Conservation (phyloP, 2,797 vertebrate species). For the Pteropus rufus region DNA sequence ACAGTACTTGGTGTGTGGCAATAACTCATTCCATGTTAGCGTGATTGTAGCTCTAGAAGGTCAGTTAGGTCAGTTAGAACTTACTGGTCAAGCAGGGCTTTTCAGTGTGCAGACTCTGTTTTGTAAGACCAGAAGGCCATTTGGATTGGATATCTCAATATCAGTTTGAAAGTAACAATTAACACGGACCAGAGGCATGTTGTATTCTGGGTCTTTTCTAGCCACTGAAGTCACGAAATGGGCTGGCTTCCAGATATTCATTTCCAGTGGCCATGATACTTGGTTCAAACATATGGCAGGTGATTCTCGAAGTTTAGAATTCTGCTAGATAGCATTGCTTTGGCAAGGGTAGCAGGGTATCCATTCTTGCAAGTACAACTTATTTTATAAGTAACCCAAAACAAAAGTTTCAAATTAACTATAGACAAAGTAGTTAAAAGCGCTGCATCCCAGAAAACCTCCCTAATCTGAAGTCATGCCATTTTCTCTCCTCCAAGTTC, state of each 20-base stretch:
- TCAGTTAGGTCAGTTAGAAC: not conserved
- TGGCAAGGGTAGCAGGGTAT: not conserved
- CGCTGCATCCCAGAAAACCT: not conserved
- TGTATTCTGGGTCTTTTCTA: not conserved
- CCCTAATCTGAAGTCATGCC: not conserved
- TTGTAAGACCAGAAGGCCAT: not conserved
- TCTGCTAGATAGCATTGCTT: not conserved
- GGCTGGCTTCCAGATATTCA: not conserved
- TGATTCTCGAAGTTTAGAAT: not conserved
- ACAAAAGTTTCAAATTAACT: not conserved
- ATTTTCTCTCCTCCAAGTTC: not conserved
- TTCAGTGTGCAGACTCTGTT: not conserved
- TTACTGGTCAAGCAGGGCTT: not conserved
- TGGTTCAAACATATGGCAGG: not conserved
- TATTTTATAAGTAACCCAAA: not conserved
- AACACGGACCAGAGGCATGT: not conserved
- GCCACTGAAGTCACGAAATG: accelerated
- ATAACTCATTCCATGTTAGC: accelerated
- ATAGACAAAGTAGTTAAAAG: not conserved
- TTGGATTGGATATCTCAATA: not conserved
- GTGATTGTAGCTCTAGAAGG: not conserved
- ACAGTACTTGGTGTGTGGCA: accelerated
- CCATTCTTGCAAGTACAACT: not conserved
- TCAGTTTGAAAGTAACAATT: not conserved
- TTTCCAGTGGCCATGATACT: not conserved